Conservation (phyloP, 2,113 vertebrate genomes). For the Catharus fuscescens region DNA sequence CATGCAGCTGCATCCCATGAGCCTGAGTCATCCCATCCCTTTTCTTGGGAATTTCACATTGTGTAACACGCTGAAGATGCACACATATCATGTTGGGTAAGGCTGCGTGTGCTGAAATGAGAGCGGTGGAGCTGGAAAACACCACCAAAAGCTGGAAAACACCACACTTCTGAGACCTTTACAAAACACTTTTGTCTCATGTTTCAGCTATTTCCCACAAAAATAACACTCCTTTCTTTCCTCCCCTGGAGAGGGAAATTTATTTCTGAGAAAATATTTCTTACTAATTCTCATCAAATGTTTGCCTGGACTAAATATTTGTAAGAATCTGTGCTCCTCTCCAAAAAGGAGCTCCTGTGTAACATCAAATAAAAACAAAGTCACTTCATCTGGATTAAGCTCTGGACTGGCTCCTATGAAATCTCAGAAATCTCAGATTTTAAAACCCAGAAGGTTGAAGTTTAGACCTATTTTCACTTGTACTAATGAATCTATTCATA, state of each 20-base stretch:
- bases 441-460: background rate
- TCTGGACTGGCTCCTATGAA: background rate
- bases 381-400: background rate
- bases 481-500: fast-evolving
- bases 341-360: background rate
- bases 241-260: background rate
- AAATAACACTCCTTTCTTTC: background rate
- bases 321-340: background rate
- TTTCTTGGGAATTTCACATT: background rate
- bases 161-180: background rate
- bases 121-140: background rate
- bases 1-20: background rate
- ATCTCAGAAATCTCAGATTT: background rate
- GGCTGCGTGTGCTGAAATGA: background rate
- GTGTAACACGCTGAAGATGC: background rate
- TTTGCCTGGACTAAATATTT: background rate
- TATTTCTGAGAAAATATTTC: background rate
- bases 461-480: background rate
- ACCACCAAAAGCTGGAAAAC: background rate
- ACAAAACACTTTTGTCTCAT: background rate
- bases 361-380: background rate
- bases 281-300: background rate
- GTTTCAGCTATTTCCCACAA: background rate
- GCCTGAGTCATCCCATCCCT: background rate
- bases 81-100: background rate